phyloP scores from a whole-genome alignment of 37 sponge, comb jelly and placozoan genomes.

The Bolinopsis microptera region DNA sequence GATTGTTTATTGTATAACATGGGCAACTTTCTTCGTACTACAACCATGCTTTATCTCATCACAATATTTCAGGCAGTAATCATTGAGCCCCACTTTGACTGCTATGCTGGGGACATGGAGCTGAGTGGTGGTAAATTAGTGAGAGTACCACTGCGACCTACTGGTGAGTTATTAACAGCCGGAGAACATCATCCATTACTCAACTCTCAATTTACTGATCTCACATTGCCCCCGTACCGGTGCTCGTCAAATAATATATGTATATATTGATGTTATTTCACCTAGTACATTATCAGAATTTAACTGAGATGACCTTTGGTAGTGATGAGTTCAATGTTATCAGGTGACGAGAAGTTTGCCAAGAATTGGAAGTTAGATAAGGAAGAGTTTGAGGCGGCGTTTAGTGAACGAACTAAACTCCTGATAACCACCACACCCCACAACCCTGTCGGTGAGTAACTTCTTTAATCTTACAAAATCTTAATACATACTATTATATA shows the following conservation, averaged over 20 bases:
- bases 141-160: constrained; percentile 85
- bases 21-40: no score
- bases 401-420: constrained; percentile 83
- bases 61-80: constrained; percentile 80
- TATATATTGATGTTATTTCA: no score
- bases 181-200: no score
- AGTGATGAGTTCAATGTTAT: no score
- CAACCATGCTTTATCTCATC: no score
- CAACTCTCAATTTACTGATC: no score
- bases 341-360: constrained; percentile 54
- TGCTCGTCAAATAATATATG: no score
- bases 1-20: no score
- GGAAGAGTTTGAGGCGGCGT: constrained; percentile 81
- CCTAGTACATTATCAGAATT: no score
- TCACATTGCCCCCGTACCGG: no score
- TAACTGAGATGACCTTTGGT: no score
- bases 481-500: neutral
- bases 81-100: constrained; percentile 96
- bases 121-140: constrained; percentile 76
- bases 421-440: constrained; percentile 91
- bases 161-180: neutral
- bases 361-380: constrained; percentile 81
- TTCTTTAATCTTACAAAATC: no score
- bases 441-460: constrained; percentile 93
- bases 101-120: constrained; percentile 81